phyloP scores from a whole-genome alignment of 2,888 invertebrate species.

The Holacanthella duospinosa region DNA sequence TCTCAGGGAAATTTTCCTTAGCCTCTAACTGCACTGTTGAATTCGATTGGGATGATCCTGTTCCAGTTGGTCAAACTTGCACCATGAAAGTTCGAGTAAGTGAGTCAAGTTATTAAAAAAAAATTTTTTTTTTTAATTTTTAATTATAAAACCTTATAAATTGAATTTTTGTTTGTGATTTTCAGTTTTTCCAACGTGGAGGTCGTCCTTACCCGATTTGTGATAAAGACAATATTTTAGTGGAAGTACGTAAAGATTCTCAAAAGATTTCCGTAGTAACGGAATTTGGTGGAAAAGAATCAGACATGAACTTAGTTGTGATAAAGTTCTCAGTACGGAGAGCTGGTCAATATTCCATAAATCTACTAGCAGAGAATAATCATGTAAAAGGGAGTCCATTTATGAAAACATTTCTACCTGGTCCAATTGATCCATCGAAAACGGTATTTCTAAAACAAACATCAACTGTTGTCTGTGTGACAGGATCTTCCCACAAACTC shows the following conservation, averaged over 20 bases:
- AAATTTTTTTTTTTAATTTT: not conserved
- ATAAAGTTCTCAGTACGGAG: slow-evolving; percentile 86
- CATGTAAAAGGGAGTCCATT: slow-evolving; percentile 79
- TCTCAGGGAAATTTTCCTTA: slow-evolving; percentile 80
- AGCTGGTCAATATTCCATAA: slow-evolving; percentile 78
- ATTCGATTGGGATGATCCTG: slow-evolving; percentile 86
- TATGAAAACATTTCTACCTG: slow-evolving; percentile 43
- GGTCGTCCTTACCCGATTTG: slow-evolving; percentile 90
- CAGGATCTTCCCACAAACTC: slow-evolving; percentile 61
- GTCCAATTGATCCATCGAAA: slow-evolving; percentile 69
- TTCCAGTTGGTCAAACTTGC: slow-evolving; percentile 79
- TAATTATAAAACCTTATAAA: not conserved
- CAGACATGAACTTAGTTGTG: slow-evolving; percentile 72
- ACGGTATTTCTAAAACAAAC: slow-evolving; percentile 72
- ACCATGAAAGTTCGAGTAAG: slow-evolving; percentile 67
- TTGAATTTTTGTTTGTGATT: slow-evolving; percentile 16
- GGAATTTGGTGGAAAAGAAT: slow-evolving; percentile 76
- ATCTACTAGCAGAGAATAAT: slow-evolving; percentile 69
- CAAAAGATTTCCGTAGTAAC: slow-evolving; percentile 70
- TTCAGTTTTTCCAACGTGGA: slow-evolving; percentile 77
- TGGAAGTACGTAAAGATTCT: slow-evolving; percentile 75
- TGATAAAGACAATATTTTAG: slow-evolving; percentile 78
- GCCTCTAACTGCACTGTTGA: slow-evolving; percentile 75
- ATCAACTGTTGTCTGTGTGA: slow-evolving; percentile 73
- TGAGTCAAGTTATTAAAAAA: not conserved